phyloP scores from a whole-genome alignment of 1,140 invertebrate genomes.

The Drosophila auraria region DNA sequence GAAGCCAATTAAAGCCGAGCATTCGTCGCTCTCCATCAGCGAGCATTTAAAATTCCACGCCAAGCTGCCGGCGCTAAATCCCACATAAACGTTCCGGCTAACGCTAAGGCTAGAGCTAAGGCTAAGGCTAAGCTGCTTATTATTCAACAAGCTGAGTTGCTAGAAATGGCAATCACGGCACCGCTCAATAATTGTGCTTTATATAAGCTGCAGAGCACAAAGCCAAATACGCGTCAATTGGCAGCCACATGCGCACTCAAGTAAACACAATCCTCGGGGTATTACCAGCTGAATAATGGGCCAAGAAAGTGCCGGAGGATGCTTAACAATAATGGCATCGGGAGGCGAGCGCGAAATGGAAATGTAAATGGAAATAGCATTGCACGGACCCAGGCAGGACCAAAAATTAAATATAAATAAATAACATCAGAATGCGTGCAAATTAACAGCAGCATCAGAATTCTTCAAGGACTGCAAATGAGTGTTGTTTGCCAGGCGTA shows the following conservation, averaged over 20 bases:
- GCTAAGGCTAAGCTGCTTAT: slow-evolving; percentile 70
- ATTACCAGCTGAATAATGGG: slow-evolving; percentile 78
- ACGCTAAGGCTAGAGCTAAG: slow-evolving; percentile 50
- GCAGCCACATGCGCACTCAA: slow-evolving; percentile 82
- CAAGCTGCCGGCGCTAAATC: slow-evolving; percentile 31
- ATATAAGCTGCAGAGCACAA: slow-evolving; percentile 66
- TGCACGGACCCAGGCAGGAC: slow-evolving; percentile 1
- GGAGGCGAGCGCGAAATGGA: slow-evolving; percentile 5
- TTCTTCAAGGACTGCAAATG: slow-evolving; percentile 42
- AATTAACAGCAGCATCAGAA: slow-evolving; percentile 60
- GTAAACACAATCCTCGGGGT: slow-evolving; percentile 80
- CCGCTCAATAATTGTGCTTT: slow-evolving; percentile 76
- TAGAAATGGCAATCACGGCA: slow-evolving; percentile 74
- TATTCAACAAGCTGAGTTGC: slow-evolving; percentile 60
- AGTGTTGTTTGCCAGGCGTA: slow-evolving; percentile 9
- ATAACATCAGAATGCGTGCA: slow-evolving; percentile 56
- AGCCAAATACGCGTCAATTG: slow-evolving; percentile 83
- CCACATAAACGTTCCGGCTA: slow-evolving; percentile 28
- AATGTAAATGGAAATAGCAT: slow-evolving; percentile 23
- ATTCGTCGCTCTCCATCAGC: slow-evolving; percentile 18
- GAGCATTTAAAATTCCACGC: slow-evolving; percentile 60
- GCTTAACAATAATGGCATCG: slow-evolving; percentile 72
- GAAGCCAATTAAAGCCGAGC: slow-evolving; percentile 52
- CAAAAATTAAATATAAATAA: slow-evolving; percentile 76
- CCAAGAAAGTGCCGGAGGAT: slow-evolving; percentile 42